phyloP scores from a whole-genome alignment of 2,797 vertebrate genomes.

The Stomatorhinus walkeri region DNA sequence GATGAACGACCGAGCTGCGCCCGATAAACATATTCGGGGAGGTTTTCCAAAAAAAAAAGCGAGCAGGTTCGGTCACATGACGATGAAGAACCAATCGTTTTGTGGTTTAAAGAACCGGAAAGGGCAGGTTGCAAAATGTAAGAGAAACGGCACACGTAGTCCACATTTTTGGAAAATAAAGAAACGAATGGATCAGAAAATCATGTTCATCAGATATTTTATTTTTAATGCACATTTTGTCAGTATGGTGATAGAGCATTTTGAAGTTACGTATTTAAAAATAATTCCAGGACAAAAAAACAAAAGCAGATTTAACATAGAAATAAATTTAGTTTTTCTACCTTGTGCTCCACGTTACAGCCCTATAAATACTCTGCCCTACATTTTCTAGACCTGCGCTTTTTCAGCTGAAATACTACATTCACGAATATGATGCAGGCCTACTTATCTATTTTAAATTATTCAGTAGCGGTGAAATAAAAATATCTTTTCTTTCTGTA shows the following conservation, averaged over 20 bases:
- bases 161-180: not conserved
- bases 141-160: not conserved
- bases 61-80: not conserved
- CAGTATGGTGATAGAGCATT: not conserved
- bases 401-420: not conserved
- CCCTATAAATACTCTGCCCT: not conserved
- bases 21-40: constrained; percentile 74
- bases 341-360: not conserved
- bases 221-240: not conserved
- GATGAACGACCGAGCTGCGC: constrained; percentile 78
- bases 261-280: not conserved
- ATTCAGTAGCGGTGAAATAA: not conserved
- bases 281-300: not conserved
- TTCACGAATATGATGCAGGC: not conserved
- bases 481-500: not conserved
- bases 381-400: not conserved
- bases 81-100: not conserved
- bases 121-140: not conserved
- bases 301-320: not conserved
- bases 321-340: not conserved
- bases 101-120: not conserved
- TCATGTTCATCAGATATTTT: not conserved
- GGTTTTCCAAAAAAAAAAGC: constrained; percentile 52
- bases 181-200: not conserved
- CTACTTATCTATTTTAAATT: not conserved